A percentile compares a stretch with the other conserved stretches of the same genome.
Conservation (phyloP, 2,113 vertebrate genomes). For the Tachuris rubrigastra region DNA sequence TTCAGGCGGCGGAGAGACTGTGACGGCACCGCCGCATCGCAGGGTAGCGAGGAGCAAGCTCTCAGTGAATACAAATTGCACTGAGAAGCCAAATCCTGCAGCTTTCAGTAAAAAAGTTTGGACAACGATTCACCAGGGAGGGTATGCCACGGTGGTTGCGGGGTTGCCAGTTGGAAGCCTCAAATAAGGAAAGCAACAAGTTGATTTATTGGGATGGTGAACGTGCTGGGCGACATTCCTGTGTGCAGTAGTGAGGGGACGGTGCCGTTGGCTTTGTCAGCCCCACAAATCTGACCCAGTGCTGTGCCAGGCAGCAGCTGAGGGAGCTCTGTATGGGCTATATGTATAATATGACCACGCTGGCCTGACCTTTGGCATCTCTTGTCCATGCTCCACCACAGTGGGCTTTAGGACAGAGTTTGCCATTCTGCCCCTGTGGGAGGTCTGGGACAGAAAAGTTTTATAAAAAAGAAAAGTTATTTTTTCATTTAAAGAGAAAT, state of each 20-base stretch:
- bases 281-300: rapidly evolving
- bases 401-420: background rate
- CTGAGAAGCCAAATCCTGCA: background rate
- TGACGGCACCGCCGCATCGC: rapidly evolving
- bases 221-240: background rate
- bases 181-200: background rate
- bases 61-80: background rate
- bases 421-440: background rate
- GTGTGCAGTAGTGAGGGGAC: rapidly evolving
- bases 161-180: background rate
- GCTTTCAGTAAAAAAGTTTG: background rate
- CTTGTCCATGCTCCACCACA: background rate
- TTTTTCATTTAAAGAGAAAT: background rate
- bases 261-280: background rate
- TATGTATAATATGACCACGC: background rate
- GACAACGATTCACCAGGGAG: background rate
- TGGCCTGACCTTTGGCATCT: background rate
- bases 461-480: background rate
- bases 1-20: background rate
- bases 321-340: background rate
- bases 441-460: background rate
- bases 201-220: background rate
- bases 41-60: background rate
- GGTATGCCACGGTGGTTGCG: rapidly evolving
- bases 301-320: background rate